phyloP scores from a whole-genome alignment of 2,113 vertebrate genomes.

The Oceanodroma tethys region DNA sequence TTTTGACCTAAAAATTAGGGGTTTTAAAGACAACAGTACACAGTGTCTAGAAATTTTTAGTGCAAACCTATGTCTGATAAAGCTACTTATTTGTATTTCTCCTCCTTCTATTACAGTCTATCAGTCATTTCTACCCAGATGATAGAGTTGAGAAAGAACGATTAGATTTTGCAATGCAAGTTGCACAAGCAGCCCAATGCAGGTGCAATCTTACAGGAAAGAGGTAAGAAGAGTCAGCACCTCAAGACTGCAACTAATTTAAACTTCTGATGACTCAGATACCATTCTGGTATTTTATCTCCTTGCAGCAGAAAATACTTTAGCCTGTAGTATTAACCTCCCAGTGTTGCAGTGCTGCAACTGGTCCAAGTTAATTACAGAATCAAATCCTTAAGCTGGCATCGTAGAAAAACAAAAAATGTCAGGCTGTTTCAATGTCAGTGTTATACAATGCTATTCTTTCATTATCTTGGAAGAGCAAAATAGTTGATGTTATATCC shows the following conservation, averaged over 20 bases:
- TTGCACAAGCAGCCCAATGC: not conserved
- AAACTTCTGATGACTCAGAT: not conserved
- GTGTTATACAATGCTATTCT: not conserved
- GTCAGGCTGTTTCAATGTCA: not conserved
- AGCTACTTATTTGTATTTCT: not conserved
- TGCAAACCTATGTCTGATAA: not conserved
- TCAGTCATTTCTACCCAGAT: not conserved
- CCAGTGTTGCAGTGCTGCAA: not conserved
- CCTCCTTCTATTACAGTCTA: not conserved
- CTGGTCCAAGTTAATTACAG: not conserved
- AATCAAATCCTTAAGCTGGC: not conserved
- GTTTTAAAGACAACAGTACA: not conserved
- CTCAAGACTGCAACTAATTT: not conserved
- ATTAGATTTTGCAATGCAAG: not conserved
- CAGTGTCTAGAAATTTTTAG: not conserved
- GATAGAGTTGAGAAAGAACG: not conserved
- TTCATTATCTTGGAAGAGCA: not conserved
- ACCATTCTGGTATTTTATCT: not conserved
- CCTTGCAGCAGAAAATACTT: not conserved
- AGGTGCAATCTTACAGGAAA: not conserved
- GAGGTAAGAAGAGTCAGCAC: not conserved
- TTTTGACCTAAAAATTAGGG: not conserved
- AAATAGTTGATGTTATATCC: not conserved
- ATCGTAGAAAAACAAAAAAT: not conserved
- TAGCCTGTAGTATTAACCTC: not conserved